Conservation (phyloP, 2,888 invertebrate genomes). For the Oegoconia quadripuncta region DNA sequence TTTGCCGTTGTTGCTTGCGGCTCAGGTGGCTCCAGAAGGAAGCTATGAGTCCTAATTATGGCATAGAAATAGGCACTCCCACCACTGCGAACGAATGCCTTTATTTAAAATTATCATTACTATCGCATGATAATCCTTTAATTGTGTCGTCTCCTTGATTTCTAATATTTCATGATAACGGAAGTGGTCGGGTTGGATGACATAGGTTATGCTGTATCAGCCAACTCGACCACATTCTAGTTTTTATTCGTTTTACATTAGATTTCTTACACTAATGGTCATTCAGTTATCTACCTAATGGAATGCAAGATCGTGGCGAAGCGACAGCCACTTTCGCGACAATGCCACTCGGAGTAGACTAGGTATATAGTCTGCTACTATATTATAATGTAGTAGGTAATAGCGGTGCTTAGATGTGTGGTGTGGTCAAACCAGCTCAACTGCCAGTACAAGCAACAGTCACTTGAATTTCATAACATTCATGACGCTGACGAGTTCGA, state of each 20-base stretch:
- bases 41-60: too few relatives aligned
- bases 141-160: too few relatives aligned
- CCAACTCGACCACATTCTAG: conserved; percentile 34
- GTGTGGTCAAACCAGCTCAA: conserved; percentile 51
- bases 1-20: too few relatives aligned
- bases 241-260: conserved; percentile 42
- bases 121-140: too few relatives aligned
- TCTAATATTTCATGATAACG: too few relatives aligned
- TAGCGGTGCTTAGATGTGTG: conserved; percentile 36
- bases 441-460: conserved; percentile 24
- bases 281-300: conserved; percentile 53
- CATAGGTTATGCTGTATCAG: conserved; percentile 11
- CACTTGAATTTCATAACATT: conserved; percentile 37
- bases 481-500: conserved; percentile 24
- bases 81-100: too few relatives aligned
- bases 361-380: too few relatives aligned
- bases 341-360: conserved; percentile 39
- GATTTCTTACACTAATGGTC: conserved; percentile 54
- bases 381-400: conserved; percentile 31
- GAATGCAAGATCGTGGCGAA: conserved; percentile 43
- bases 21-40: too few relatives aligned
- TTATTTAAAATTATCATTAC: too few relatives aligned
- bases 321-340: conserved; percentile 65
- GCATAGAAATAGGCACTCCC: too few relatives aligned
- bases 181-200: too few relatives aligned